Evolutionary conservation across 92 coral and sea anemone genomes (phyloP).

Genomic region (Zoanthus gigantus): DNA sequence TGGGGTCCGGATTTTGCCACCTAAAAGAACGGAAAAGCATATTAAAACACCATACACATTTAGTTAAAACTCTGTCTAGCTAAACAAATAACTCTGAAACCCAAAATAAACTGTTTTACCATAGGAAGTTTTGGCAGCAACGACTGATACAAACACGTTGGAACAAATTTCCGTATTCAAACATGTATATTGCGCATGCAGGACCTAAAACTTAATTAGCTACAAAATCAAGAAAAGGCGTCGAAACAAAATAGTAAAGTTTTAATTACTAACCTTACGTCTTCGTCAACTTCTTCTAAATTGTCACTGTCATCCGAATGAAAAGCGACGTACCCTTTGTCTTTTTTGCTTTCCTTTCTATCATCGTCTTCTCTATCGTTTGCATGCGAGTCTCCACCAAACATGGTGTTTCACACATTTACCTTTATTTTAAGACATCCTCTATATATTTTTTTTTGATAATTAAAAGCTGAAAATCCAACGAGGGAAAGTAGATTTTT

Average conservation of each 20-base stretch:
- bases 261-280: constrained; percentile 43
- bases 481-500: background rate
- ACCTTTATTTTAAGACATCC: background rate
- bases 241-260: background rate
- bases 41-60: background rate
- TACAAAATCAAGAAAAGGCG: background rate
- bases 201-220: background rate
- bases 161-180: background rate
- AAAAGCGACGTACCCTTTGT: constrained; percentile 93
- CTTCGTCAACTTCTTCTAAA: constrained; percentile 84
- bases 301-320: constrained; percentile 92
- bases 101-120: background rate
- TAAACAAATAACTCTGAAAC: background rate
- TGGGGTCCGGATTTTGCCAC: background rate
- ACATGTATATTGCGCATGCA: background rate
- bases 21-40: background rate
- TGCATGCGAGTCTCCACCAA: constrained; percentile 59
- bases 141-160: background rate
- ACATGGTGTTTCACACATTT: constrained; percentile 31
- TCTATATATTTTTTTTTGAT: background rate
- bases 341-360: constrained; percentile 87
- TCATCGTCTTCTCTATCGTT: constrained; percentile 93
- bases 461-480: background rate
- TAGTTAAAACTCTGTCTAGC: background rate
- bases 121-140: background rate